Evolutionary conservation across 2,888 invertebrate species (phyloP).

Genomic region (Cancer borealis): DNA sequence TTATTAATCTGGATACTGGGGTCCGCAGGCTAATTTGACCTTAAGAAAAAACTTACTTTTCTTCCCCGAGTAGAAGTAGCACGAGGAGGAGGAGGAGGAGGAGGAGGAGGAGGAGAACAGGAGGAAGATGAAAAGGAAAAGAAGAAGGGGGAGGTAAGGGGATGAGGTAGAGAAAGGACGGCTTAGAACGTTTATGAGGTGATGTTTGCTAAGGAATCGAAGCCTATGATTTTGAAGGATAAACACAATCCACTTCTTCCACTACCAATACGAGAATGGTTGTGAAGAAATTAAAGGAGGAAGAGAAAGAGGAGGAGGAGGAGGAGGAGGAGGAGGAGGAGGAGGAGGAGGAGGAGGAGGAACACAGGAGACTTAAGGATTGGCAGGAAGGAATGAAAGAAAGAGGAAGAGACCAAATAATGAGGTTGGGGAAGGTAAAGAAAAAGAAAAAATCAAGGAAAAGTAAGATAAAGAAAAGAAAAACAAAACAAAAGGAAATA

Average conservation of each 20-base stretch:
- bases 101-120: neutral
- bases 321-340: neutral
- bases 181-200: neutral
- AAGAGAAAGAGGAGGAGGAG: neutral
- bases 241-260: neutral
- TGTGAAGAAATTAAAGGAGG: neutral
- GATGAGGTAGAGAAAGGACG: neutral
- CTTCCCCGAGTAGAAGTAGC: neutral
- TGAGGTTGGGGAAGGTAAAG: neutral
- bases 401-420: neutral
- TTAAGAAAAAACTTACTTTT: neutral
- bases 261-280: neutral
- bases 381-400: neutral
- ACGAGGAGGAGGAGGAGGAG: neutral
- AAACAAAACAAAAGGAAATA: neutral
- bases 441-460: neutral
- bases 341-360: neutral
- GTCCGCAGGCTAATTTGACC: neutral
- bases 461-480: neutral
- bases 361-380: too few relatives aligned
- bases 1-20: conserved; percentile 4
- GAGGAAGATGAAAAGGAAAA: neutral
- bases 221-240: neutral
- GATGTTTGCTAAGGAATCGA: neutral
- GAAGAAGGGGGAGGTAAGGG: neutral